Conservation (phyloP, 2,113 vertebrate genomes). For the Oreochromis aureus region DNA sequence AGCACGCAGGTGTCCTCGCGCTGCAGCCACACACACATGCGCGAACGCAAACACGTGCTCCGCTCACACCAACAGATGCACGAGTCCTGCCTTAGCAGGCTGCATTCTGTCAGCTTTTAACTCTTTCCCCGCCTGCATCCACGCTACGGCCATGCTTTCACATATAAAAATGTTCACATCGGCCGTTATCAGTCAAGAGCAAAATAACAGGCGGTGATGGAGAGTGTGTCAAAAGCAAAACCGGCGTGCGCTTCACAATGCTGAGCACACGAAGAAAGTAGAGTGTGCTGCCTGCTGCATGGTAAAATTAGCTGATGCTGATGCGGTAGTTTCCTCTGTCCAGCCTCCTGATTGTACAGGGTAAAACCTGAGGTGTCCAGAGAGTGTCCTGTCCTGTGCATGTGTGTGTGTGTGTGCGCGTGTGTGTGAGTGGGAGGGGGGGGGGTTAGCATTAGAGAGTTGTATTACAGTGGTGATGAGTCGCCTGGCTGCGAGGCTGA, state of each 20-base stretch:
- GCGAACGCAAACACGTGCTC: background rate
- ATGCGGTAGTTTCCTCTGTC: constrained; percentile 62
- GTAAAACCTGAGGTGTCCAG: constrained; percentile 65
- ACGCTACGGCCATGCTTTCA: background rate
- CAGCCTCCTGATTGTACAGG: constrained; percentile 41
- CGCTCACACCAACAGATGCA: background rate
- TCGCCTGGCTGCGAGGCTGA: constrained; percentile 65
- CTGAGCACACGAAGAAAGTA: constrained; percentile 43
- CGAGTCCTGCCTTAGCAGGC: constrained; percentile 17
- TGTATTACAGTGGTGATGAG: constrained; percentile 70
- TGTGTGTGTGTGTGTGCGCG: background rate
- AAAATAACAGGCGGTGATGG: background rate
- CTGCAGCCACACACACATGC: constrained; percentile 33
- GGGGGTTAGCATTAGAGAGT: constrained; percentile 53
- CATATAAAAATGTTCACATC: background rate
- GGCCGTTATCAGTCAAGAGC: background rate
- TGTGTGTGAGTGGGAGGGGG: background rate
- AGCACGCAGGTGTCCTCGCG: constrained; percentile 62
- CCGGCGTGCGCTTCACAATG: background rate
- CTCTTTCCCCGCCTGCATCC: background rate
- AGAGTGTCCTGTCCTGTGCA: constrained; percentile 44
- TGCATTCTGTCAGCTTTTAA: constrained; percentile 11
- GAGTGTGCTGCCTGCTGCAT: constrained; percentile 42
- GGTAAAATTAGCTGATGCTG: constrained; percentile 69
- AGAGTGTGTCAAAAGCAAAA: background rate